Base-by-base conservation (phyloP, 2,888 invertebrate species). In the Lycia hirtaria region DNA sequence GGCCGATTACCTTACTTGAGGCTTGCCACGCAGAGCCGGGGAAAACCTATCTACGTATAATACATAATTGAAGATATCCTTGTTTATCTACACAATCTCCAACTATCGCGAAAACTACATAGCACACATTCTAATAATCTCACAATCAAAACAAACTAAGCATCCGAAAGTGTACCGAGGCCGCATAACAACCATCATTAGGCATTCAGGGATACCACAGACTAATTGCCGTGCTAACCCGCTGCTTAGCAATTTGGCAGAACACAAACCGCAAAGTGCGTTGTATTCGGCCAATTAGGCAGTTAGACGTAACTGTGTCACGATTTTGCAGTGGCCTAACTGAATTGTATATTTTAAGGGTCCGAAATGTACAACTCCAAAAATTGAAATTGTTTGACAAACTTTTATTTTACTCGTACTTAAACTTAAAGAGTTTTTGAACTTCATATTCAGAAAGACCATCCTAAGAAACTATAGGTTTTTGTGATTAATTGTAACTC, bases 231-330 rank as follows among this genome's bases (percentile, higher is more conserved):
- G 49, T 40, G 26, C 60, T 62, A 67, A 70, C 57, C 52, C 62
- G 50, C 28, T 45, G 62, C 67, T 60, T 61, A 59, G 65, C 67
- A 75, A 76, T 73, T 75, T 73, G 59, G 61, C 61, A 57, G 57
- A 61, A 60, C 33, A 6, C 37, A 30, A 58, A 58, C 57, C 57
- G 37, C 57, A 60, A 56, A 66, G 54, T 65, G 59, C 56, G 45
- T 52, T 43, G 52, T 35, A 15, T 30, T 58, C 48, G 35, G 51
- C 40, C 26, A 17, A 26, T 49, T 49, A 49, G 37, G 26, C 40
- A 38, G 38, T 38, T 49, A 33, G 17, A 22, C 48, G 12, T 41
- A 52, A 49, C 57, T 58, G 48, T 48, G 52, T 52, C 57, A 58
- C 40, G 56, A 55, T 49, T 40, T 47, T 30, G 20, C 12, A 22